phyloP scores from a whole-genome alignment of 1,140 invertebrate genomes.

The Eufriesea mexicana region DNA sequence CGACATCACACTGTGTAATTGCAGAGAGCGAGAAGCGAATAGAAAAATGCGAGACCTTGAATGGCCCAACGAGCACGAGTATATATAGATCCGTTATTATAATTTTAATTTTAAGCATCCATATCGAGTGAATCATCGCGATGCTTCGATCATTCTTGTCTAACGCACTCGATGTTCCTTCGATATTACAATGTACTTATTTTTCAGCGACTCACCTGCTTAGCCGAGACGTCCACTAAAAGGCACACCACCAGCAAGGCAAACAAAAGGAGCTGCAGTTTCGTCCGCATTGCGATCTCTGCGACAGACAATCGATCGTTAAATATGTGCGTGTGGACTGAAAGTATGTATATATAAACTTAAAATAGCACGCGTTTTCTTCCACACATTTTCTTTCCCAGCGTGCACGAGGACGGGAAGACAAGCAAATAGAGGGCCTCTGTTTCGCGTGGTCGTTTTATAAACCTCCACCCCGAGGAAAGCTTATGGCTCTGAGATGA shows the following conservation, averaged over 20 bases:
- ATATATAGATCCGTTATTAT: too few relatives aligned
- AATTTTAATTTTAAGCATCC: too few relatives aligned
- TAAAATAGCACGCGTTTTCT: not conserved
- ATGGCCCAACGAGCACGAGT: not conserved
- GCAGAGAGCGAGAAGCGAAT: not conserved
- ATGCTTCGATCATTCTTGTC: too few relatives aligned
- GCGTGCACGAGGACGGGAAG: not conserved
- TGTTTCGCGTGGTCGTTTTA: not conserved
- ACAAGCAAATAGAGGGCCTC: not conserved
- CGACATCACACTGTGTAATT: not conserved
- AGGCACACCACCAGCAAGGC: constrained; percentile 65
- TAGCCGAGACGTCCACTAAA: constrained; percentile 65
- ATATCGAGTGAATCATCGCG: too few relatives aligned
- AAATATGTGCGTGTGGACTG: not conserved
- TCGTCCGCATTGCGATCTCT: constrained; percentile 71
- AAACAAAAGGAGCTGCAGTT: constrained; percentile 66
- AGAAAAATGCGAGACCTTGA: not conserved
- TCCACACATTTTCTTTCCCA: not conserved
- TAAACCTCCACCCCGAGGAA: not conserved
- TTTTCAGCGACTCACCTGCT: constrained; percentile 59
- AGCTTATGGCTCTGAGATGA: not conserved
- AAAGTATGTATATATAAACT: not conserved
- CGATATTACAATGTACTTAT: not conserved
- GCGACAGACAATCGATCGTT: constrained; percentile 52
- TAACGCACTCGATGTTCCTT: too few relatives aligned